Evolutionary conservation across 1,140 invertebrate species (phyloP), one percentile per base, ranked within the genome.

Genomic region (Rhopalosiphum padi): DNA sequence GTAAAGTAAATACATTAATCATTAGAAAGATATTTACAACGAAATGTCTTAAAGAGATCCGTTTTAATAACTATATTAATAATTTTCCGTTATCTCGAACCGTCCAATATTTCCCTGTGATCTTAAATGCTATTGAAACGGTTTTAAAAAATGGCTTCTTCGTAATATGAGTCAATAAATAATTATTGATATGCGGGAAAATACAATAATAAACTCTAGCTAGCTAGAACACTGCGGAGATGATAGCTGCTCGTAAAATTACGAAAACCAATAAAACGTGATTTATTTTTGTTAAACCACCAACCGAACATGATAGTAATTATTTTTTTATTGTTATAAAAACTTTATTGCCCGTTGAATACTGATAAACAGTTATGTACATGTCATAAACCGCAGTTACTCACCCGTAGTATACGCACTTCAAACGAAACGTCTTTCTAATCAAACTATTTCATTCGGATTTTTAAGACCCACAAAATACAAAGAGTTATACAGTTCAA

Each of bases 311-410:
- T 37, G 77, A 83, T 83, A 83, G 21, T 37, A 37, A 83, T 83
- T 83, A 77, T 77, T 53, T 77, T 77, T 77, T 77, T 77, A 77
- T 77, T 77, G 60, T 77, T 77, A 77, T 77, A n/a, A n/a, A n/a
- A n/a, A 77, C 30, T 77, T 77, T n/a, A n/a, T 77, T n/a, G 60
- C n/a, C 60, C 15, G n/a, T n/a, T n/a, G 60, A 77, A 77, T 77
- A 77, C n/a, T 77, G 60, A 77, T 77, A 77, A 77, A 77, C 60
- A n/a, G 60, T 77, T 77, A 35, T n/a, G 30, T 77, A 21, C 60
- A 35, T 77, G 60, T 77, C 30, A n/a, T 77, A 77, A 77, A n/a
- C 60, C n/a, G 60, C n/a, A 18, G 15, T 77, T 77, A 77, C 11
- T 77, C 60, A 77, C 15, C 5, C 53, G 53, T 18, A 60, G 41